Base-by-base conservation (phyloP, 2,113 vertebrate species). In the Propithecus coquereli region DNA sequence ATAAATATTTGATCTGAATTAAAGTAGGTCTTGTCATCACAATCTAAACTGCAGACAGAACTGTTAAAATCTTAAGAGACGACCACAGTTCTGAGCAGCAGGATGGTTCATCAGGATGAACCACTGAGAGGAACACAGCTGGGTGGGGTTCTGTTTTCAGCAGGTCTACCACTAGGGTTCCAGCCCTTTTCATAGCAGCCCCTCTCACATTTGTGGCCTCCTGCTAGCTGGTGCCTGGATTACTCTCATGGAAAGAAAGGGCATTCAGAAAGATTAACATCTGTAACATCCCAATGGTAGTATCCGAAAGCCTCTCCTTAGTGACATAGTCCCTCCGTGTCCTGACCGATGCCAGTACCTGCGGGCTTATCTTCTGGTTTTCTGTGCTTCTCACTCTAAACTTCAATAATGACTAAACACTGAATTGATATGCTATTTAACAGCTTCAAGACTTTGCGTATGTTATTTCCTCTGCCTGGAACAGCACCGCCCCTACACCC, bases 61-160 rank as follows among this genome's bases (percentile, higher is more conserved):
- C 13, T 65, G 3, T 61, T 94, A 52, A 61, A 86, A 85, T 59
- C 27, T 77, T 50, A 94, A 94, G 20, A 88, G 65, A 85, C 22
- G 20, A 70, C 54, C 32, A 50, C 50, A 63, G 3, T 87, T 70
- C 77, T 52, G n/a, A 37, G 40, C 40, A 88, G 66, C 47, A 87
- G 54, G 47, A 40, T 71, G 20, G 9, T 43, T 84, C 90, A 61
- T 82, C 61, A 76, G 45, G 80, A 96, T 9, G 6, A 9, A 59
- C 10, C 22, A 12, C 12, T n/a, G 59, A 79, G 32, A 91, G 61
- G 77, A 80, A 47, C 27, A 47, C n/a, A n/a, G 22, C 54, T 77
- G 47, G 45, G 7, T 5, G 40, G 57, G 2, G 7, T 68, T 90
- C n/a, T 25, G 45, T 71, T 93, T 59, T 88, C 68, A 34, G 12